These are phyloP conservation scores for Conomelus anceps DNA, from an alignment of 2,888 invertebrate species.

Conservation along the genomic window DNA sequence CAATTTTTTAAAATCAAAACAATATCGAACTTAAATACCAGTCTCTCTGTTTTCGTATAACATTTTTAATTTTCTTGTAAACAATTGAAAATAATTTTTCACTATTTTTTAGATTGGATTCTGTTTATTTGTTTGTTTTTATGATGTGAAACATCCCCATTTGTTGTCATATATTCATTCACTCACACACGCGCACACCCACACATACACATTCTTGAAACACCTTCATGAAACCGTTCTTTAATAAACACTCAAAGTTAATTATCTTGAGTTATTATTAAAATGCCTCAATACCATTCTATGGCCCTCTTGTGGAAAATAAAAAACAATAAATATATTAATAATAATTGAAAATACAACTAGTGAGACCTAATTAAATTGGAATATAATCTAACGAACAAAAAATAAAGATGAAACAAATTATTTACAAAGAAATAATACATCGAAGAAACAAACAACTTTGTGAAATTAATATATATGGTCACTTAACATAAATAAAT, in stretches of 20 bases:
- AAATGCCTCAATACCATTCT: conserved; percentile 18
- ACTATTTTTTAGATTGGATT: not conserved
- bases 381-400: not conserved
- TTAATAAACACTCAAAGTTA: not conserved
- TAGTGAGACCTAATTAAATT: not conserved
- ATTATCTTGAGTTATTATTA: not conserved
- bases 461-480: no score
- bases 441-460: not conserved
- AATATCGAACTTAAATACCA: conserved; percentile 5
- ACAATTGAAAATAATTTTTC: not conserved
- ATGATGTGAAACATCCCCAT: not conserved
- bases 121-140: not conserved
- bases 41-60: conserved; percentile 7
- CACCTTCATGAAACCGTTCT: not conserved
- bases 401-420: not conserved
- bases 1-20: not conserved
- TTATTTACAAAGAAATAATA: not conserved
- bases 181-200: conserved; percentile 19
- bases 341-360: not conserved
- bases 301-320: not conserved
- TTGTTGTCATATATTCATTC: conserved; percentile 3
- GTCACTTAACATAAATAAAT: not conserved
- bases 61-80: conserved; percentile 16
- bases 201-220: conserved; percentile 5
- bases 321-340: conserved; percentile 3